Evolutionary conservation across 2,888 invertebrate genomes (phyloP).

Genomic region (Cybosia mesomella): DNA sequence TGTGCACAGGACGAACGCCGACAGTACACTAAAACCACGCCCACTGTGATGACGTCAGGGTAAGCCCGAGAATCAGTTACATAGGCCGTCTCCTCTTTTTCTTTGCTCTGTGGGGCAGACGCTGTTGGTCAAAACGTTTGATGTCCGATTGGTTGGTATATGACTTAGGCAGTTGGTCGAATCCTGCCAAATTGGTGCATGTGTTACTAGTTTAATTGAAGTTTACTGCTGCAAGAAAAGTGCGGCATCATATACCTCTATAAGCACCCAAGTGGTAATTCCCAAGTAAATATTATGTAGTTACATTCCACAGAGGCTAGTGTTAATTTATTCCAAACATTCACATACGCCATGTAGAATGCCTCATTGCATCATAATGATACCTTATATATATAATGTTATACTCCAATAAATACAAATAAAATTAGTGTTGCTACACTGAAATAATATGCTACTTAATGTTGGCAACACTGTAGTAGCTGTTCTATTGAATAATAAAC

Average conservation of each 20-base stretch:
- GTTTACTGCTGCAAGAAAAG: neutral
- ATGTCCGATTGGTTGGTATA: no score
- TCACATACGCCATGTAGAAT: neutral
- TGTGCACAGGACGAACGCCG: no score
- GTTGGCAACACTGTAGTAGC: neutral
- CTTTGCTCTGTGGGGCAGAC: no score
- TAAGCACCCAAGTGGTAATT: neutral
- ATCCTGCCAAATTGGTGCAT: neutral
- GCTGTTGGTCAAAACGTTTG: no score
- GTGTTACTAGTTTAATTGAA: neutral
- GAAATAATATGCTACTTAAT: neutral
- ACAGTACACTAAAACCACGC: no score
- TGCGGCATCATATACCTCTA: neutral
- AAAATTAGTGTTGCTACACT: conserved; percentile 6
- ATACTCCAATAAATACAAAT: neutral
- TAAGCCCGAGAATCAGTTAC: no score
- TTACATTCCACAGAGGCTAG: conserved; percentile 4
- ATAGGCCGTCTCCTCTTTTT: no score
- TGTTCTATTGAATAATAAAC: neutral
- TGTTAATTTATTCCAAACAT: neutral
- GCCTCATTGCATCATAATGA: neutral
- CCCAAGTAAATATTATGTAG: neutral
- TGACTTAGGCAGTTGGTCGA: neutral
- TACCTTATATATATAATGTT: no score
- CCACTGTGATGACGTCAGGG: no score